A percentile compares a stretch with the other conserved stretches of the same genome.
These are phyloP conservation scores for Ceratitis capitata DNA, from an alignment of 1,140 invertebrate species.

Conservation along the genomic window DNA sequence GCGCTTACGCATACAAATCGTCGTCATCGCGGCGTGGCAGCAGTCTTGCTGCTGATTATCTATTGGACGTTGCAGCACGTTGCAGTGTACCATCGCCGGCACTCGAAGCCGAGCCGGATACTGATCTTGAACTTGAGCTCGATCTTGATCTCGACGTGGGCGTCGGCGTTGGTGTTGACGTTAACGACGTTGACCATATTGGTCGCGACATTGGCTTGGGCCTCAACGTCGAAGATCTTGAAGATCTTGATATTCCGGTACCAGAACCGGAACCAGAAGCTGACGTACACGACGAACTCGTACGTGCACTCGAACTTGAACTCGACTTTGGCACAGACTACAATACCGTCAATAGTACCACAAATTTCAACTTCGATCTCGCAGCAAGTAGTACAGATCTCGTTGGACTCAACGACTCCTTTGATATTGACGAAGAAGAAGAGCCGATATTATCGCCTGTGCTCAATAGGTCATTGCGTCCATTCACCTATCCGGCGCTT, in stretches of 20 bases:
- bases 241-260: conserved; percentile 31
- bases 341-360: neutral
- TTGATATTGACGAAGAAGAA: neutral
- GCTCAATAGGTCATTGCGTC: conserved; percentile 21
- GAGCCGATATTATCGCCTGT: conserved; percentile 24
- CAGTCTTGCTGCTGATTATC: conserved; percentile 28
- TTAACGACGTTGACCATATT: conserved; percentile 30
- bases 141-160: conserved; percentile 37
- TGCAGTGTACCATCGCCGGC: conserved; percentile 29
- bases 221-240: conserved; percentile 25
- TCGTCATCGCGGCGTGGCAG: conserved; percentile 45
- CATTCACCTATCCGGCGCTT: conserved; percentile 18
- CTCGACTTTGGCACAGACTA: neutral
- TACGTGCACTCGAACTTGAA: conserved; percentile 23
- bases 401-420: neutral
- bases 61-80: conserved; percentile 33
- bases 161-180: conserved; percentile 36
- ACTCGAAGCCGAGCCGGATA: conserved; percentile 21
- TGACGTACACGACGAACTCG: conserved; percentile 25
- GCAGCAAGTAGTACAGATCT: neutral
- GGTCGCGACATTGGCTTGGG: conserved; percentile 15
- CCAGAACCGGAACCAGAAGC: conserved; percentile 25
- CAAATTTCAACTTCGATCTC: neutral
- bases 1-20: conserved; percentile 53
- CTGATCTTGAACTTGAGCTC: conserved; percentile 16